Conservation (phyloP, 2,797 vertebrate genomes). For the Thalassophryne amazonica region DNA sequence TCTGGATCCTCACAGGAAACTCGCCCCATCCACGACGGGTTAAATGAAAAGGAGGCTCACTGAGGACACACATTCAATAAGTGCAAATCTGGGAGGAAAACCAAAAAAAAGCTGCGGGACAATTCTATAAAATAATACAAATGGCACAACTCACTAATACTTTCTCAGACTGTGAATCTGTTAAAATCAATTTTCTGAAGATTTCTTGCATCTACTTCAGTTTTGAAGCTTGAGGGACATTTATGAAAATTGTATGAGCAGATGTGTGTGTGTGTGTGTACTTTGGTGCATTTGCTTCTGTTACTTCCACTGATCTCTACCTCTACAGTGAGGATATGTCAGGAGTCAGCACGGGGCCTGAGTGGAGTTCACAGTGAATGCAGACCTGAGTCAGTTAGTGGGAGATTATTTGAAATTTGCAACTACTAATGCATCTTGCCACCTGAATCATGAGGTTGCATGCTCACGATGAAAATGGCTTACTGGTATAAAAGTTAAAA, state of each 20-base stretch:
- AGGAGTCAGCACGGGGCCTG: slow-evolving; percentile 27
- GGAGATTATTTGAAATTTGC: slow-evolving; percentile 25
- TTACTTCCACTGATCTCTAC: slow-evolving; percentile 14
- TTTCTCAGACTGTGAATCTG: slow-evolving; percentile 12
- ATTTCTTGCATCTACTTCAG: slow-evolving; percentile 8
- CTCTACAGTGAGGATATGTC: slow-evolving; percentile 19
- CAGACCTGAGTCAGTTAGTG: slow-evolving; percentile 18
- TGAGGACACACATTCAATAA: slow-evolving; percentile 62
- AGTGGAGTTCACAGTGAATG: slow-evolving; percentile 13
- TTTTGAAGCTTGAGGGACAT: slow-evolving; percentile 42
- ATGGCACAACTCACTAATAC: slow-evolving; percentile 3
- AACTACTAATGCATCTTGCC: slow-evolving; percentile 29
- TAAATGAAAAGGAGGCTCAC: slow-evolving; percentile 96
- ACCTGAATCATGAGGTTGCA: slow-evolving; percentile 37
- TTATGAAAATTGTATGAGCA: no score
- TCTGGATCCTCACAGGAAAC: slow-evolving; percentile 97
- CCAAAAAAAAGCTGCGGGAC: neutral
- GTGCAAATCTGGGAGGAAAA: slow-evolving; percentile 4
- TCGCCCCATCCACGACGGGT: slow-evolving; percentile 98
- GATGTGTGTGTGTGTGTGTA: slow-evolving; percentile 1
- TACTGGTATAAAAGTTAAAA: slow-evolving; percentile 40
- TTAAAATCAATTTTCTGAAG: slow-evolving; percentile 39
- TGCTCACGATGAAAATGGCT: slow-evolving; percentile 25
- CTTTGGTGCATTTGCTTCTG: neutral
- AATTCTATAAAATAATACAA: neutral